Conservation (phyloP, 64 coral and sea anemone genomes). For the Montipora cactus region DNA sequence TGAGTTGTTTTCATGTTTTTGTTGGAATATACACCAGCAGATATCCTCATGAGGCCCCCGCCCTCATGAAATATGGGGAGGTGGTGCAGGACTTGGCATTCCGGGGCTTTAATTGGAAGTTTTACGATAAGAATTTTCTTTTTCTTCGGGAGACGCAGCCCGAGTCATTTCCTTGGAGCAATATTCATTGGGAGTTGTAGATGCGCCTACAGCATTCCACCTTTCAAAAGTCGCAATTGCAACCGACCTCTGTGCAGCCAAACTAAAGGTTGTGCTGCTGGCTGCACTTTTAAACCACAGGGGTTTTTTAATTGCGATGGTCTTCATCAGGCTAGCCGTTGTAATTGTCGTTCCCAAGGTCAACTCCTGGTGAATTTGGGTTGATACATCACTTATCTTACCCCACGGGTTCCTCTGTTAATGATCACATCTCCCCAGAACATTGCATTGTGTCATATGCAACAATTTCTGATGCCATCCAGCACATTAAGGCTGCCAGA, state of each 20-base stretch:
- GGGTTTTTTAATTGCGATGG: constrained; percentile 16
- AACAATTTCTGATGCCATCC: not conserved
- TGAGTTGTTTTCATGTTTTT: not conserved
- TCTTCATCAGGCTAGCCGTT: not conserved
- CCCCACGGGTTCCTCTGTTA: constrained; percentile 36
- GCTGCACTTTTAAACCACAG: not conserved
- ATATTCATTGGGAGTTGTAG: constrained; percentile 19
- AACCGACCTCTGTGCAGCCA: not conserved
- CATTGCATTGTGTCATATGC: not conserved
- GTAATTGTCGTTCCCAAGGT: constrained; percentile 16
- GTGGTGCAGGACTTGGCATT: constrained; percentile 6
- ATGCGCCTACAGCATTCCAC: not conserved
- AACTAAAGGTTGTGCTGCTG: not conserved
- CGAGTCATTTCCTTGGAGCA: not conserved
- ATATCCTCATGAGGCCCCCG: constrained; percentile 1
- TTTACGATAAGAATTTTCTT: constrained; percentile 30
- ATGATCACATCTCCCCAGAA: constrained; percentile 9
- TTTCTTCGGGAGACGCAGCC: constrained; percentile 8
- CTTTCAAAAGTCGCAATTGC: too few relatives aligned
- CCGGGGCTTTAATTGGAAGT: not conserved
- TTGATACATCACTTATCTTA: constrained; percentile 29
- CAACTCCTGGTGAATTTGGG: not conserved
- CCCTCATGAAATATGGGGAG: not conserved
- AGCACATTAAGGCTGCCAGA: not conserved
- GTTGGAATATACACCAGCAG: not conserved